Percentiles rank a stretch among this genome's conserved stretches.
These are phyloP conservation scores for Boulengeromyrus knoepffleri DNA, from an alignment of 2,113 vertebrate species.

Conservation along the genomic window DNA sequence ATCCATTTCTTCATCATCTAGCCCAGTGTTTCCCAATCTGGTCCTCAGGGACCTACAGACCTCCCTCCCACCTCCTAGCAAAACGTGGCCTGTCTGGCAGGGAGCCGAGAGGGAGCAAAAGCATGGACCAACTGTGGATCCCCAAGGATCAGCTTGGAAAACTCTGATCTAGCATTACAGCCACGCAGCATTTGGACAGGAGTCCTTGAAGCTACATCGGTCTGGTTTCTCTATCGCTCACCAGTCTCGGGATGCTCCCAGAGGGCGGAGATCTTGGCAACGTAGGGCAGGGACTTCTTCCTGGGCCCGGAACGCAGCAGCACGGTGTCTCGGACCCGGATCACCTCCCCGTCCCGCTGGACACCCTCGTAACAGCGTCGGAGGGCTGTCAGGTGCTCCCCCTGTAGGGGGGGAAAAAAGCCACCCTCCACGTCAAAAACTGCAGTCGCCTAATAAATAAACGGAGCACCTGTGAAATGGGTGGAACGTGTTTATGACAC, in stretches of 20 bases:
- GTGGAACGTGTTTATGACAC: background rate
- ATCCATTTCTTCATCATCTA: background rate
- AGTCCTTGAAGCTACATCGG: background rate
- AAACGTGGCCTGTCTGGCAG: background rate
- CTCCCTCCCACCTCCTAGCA: too few relatives aligned
- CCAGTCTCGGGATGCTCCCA: conserved; percentile 98
- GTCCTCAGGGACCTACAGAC: background rate
- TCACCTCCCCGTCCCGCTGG: conserved; percentile 88
- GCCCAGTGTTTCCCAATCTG: background rate
- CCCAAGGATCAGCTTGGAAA: background rate
- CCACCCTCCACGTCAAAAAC: background rate
- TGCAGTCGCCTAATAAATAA: background rate
- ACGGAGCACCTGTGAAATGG: background rate
- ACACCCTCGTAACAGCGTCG: conserved; percentile 95
- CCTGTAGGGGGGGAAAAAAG: conserved; percentile 54
- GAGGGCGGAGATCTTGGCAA: conserved; percentile 93
- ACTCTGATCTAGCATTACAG: background rate
- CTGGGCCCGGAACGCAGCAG: conserved; percentile 89
- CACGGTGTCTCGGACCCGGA: conserved; percentile 85
- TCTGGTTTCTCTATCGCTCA: conserved; percentile 38
- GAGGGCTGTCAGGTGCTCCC: conserved; percentile 81
- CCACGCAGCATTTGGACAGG: background rate
- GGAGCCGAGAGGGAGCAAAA: background rate
- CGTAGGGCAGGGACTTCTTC: conserved; percentile 94
- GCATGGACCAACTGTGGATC: background rate